phyloP scores from a whole-genome alignment of 2,797 vertebrate species.

The Ctenopoma multispine region DNA sequence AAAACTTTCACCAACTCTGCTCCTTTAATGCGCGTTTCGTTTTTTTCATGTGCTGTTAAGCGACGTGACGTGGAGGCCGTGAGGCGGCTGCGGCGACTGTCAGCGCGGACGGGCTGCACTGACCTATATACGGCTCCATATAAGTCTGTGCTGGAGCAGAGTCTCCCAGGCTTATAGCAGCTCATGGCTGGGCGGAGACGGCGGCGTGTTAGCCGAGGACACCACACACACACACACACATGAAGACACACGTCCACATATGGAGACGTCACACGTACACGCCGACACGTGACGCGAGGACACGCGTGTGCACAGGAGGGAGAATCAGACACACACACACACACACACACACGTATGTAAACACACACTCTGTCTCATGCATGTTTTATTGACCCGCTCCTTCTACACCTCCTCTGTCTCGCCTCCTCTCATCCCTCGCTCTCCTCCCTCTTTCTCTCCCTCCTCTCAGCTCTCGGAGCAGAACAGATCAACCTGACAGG shows the following conservation, averaged over 20 bases:
- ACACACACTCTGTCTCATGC: constrained; percentile 41
- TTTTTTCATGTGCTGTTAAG: neutral
- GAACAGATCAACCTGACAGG: constrained; percentile 37
- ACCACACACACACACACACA: constrained; percentile 9
- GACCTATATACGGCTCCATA: constrained; percentile 60
- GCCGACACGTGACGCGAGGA: constrained; percentile 42
- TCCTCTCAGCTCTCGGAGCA: constrained; percentile 32
- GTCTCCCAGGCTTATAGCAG: constrained; percentile 54
- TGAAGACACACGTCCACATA: constrained; percentile 18
- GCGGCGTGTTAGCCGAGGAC: constrained; percentile 45
- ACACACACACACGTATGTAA: neutral
- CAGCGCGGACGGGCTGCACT: constrained; percentile 43
- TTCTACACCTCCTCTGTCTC: constrained; percentile 54
- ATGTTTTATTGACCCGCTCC: constrained; percentile 64
- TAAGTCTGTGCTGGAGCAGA: constrained; percentile 43
- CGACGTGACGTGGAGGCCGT: constrained; percentile 1
- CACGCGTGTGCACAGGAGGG: constrained; percentile 18
- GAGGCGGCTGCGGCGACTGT: constrained; percentile 21
- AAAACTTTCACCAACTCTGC: constrained; percentile 3
- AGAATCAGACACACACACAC: neutral
- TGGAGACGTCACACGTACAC: constrained; percentile 35
- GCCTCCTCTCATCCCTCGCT: constrained; percentile 33
- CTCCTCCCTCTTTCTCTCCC: constrained; percentile 41
- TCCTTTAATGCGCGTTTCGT: neutral
- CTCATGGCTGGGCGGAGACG: constrained; percentile 53